phyloP scores from a whole-genome alignment of 2,113 vertebrate species.

The Mesitornis unicolor region DNA sequence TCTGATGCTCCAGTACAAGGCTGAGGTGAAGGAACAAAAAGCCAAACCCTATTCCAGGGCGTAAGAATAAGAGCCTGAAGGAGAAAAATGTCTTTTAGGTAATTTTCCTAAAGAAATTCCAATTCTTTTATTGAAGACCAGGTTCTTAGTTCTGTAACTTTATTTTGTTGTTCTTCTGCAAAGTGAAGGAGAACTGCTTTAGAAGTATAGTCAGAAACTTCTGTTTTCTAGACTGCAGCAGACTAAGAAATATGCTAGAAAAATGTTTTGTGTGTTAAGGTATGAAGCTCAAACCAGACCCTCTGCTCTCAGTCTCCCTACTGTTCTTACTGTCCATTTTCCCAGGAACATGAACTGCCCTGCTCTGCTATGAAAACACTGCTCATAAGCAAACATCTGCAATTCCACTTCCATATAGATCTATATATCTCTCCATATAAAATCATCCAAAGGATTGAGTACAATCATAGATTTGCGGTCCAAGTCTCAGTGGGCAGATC shows the following conservation, averaged over 20 bases:
- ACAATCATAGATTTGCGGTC: neutral
- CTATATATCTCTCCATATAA: neutral
- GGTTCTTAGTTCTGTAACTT: constrained; percentile 46
- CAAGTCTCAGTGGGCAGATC: constrained; percentile 10
- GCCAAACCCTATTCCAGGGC: neutral
- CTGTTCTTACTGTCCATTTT: neutral
- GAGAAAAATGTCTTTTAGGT: neutral
- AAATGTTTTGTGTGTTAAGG: neutral
- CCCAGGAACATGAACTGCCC: neutral
- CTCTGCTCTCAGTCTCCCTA: neutral
- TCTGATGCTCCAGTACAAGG: neutral
- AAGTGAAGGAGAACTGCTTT: neutral
- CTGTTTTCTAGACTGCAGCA: neutral
- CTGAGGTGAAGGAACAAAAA: neutral
- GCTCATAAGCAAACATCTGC: constrained; percentile 35
- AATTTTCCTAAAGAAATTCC: neutral
- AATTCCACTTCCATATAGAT: neutral
- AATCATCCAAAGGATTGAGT: neutral
- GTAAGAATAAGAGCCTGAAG: neutral
- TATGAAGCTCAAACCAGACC: neutral
- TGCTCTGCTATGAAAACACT: neutral
- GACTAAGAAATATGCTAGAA: neutral
- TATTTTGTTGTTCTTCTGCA: constrained; percentile 16
- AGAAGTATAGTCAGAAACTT: neutral
- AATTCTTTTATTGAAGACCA: neutral